Evolutionary conservation across 2,797 vertebrate genomes (phyloP), one percentile per base, ranked within the genome.

Genomic region (Cryptoprocta ferox): DNA sequence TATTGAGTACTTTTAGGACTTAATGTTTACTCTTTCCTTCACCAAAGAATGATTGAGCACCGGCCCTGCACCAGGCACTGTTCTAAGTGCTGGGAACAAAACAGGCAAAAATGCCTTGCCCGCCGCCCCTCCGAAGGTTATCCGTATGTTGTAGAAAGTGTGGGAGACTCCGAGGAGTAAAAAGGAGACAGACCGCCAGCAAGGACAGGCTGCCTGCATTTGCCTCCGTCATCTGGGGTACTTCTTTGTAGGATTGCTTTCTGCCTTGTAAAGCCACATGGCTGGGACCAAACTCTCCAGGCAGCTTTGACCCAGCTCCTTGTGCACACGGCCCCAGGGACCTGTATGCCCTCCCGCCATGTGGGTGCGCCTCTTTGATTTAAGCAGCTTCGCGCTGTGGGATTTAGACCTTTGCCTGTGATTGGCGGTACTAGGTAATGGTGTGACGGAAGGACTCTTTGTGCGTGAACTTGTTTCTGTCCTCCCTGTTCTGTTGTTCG

Each of bases 341-440:
- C 68, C 59, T 30, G 6, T 11, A 0, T 9, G 2, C 65, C 42
- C 28, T 37, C 18, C 21, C 5, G 1, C 24, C 8, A 7, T 11
- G 0, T 39, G 26, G 30, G 16, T 10, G 2, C 18, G 7, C 81
- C 65, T 0, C 1, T 4, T 65, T 32, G 28, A 32, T 35, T 35
- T 24, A 26, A 3, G 4, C 48, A 11, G 80, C 28, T 35, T 14
- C 5, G 2, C 1, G 11, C 30, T 15, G 35, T 76, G 37, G 37
- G 9, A 21, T 6, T 42, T 21, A 37, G 26, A 10, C 19, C 19
- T 13, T 24, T n/a, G 66, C 24, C 6, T 2, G 12, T 16, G 70
- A 24, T 35, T 39, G 15, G 89, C 65, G 24, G 2, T 15, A 7
- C 13, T 21, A 26, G 30, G 7, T 5, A 8, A 7, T 39, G 9